Evolutionary conservation across 92 coral and sea anemone species (phyloP), one percentile per base, ranked within the genome.

Genomic region (Scolanthus callimorphus): DNA sequence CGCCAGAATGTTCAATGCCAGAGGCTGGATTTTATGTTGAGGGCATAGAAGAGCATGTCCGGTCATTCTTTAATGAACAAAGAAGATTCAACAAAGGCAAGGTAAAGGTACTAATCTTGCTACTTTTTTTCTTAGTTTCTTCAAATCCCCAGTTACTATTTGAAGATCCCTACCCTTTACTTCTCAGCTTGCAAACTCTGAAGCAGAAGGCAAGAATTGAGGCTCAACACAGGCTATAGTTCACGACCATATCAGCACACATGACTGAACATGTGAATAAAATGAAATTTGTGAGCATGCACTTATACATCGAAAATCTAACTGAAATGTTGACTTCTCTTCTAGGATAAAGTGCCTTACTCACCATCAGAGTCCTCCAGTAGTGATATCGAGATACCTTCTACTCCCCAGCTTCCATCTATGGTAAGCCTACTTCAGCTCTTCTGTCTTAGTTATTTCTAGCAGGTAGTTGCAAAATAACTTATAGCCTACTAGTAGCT

Each of bases 21-120:
- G 71, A 25, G 21, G 41, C 57, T 28, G 26, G 57, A 23, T 65
- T 65, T 65, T 53, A 39, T 24, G 25, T 20, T 15, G 71, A 65
- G 20, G 71, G 71, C 21, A 65, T 65, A 29, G 62, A 31, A 31
- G 39, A 51, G 29, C 71, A 65, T 44, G 51, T 50, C 0, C 49
- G 34, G 23, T 39, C 29, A 20, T 65, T 65, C 58, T 65, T 38
- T 50, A 50, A 51, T 51, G 71, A 65, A 31, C 71, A 65, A 50
- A 21, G 62, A 22, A 27, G 71, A 28, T 53, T 38, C 30, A 17
- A 49, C 4, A 65, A 65, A 30, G 20, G 29, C 9, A 65, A 49
- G 43, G 15, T 15, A 34, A 34, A 34, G 43, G 43, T 34, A 34
- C n/a, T n/a, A n/a, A n/a, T n/a, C n/a, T n/a, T n/a, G n/a, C n/a